phyloP scores from a whole-genome alignment of 2,797 vertebrate genomes.

The Myotis daubentonii region DNA sequence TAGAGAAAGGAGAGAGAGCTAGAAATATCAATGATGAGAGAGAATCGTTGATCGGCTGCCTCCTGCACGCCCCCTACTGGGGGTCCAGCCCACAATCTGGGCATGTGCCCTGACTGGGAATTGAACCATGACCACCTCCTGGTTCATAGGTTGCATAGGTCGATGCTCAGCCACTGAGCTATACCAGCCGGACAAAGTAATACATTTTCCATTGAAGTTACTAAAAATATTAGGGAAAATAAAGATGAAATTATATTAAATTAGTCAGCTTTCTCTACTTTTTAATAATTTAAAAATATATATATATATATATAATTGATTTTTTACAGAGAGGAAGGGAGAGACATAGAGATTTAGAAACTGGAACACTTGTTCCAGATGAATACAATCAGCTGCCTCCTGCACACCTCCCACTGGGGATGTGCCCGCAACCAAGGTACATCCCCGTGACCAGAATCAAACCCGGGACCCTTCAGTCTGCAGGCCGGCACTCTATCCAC shows the following conservation, averaged over 20 bases:
- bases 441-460: no score
- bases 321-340: no score
- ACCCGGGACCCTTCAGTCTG: no score
- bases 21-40: not conserved
- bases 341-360: no score
- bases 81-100: not conserved
- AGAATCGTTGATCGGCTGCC: not conserved
- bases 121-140: not conserved
- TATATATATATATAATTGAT: no score
- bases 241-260: not conserved
- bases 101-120: not conserved
- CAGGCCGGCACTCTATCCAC: no score
- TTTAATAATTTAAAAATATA: not conserved
- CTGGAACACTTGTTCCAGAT: no score
- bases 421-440: no score
- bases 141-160: not conserved
- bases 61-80: not conserved
- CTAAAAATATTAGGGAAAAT: not conserved
- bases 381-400: no score
- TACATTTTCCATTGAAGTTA: slow-evolving; percentile 2
- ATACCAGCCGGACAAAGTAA: not conserved
- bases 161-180: not conserved
- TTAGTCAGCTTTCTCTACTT: not conserved
- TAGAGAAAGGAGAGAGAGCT: not conserved
- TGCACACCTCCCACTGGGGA: no score